Percentiles rank a stretch among this genome's conserved stretches.
Conservation (phyloP, 2,797 vertebrate species). For the Aldrovandia affinis region DNA sequence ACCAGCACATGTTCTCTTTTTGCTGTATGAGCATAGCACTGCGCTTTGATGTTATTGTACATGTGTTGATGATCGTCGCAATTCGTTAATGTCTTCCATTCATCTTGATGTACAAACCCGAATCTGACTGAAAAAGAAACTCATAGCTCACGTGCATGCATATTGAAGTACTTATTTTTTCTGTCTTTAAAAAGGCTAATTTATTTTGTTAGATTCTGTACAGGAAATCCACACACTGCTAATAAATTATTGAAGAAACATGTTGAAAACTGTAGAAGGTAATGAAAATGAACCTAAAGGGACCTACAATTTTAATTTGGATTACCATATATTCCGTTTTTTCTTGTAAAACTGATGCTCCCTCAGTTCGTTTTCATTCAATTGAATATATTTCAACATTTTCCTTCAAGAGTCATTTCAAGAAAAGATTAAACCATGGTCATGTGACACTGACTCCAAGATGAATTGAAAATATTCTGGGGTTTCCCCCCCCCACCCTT, state of each 20-base stretch:
- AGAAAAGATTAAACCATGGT: conserved; percentile 9
- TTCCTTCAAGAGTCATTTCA: not conserved
- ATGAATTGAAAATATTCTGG: not conserved
- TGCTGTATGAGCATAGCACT: not conserved
- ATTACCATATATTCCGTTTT: too few relatives aligned
- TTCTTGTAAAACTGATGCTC: too few relatives aligned
- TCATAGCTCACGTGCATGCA: not conserved
- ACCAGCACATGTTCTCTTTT: not conserved
- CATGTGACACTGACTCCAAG: not conserved
- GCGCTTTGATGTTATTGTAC: not conserved
- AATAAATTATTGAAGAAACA: too few relatives aligned
- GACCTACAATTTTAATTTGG: too few relatives aligned
- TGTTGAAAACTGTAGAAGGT: too few relatives aligned
- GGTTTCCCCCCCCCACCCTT: not conserved
- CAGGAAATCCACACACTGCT: not conserved
- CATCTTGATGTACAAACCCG: not conserved
- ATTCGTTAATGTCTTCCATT: not conserved
- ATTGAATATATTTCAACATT: not conserved
- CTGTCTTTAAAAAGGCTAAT: not conserved
- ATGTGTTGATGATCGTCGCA: not conserved
- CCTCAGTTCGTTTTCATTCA: not conserved
- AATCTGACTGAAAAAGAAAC: not conserved
- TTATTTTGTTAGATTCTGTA: not conserved
- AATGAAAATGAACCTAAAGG: too few relatives aligned
- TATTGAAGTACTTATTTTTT: not conserved